These are phyloP conservation scores for Chaetogeoica ovagalla DNA, from an alignment of 2,888 invertebrate genomes.

Conservation along the genomic window DNA sequence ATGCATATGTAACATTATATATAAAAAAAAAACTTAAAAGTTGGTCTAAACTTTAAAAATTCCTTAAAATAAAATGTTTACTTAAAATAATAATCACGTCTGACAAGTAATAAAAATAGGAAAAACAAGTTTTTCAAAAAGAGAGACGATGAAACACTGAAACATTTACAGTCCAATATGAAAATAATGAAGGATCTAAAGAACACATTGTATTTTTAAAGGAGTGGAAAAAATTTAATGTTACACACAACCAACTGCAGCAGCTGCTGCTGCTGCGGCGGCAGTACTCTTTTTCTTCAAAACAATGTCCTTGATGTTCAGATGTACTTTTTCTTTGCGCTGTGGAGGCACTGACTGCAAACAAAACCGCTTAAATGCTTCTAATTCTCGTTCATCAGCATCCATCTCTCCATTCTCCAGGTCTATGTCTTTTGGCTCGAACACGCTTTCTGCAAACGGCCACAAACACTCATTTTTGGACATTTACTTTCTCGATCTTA, in stretches of 20 bases:
- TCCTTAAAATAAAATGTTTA: conserved; percentile 34
- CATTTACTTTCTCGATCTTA: conserved; percentile 51
- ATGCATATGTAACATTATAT: conserved; percentile 34
- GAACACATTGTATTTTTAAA: conserved; percentile 32
- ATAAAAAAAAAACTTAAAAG: conserved; percentile 16
- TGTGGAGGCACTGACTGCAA: conserved; percentile 79
- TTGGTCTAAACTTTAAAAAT: conserved; percentile 8
- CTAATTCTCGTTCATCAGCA: conserved; percentile 78
- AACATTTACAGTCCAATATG: conserved; percentile 33
- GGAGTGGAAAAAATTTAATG: conserved; percentile 19
- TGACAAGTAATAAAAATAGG: conserved; percentile 24
- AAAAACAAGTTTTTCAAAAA: conserved; percentile 36
- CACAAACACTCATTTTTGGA: conserved; percentile 51
- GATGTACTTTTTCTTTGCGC: conserved; percentile 75
- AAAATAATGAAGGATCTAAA: conserved; percentile 40
- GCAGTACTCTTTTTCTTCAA: conserved; percentile 65
- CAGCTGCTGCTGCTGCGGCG: conserved; percentile 53
- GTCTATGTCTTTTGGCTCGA: conserved; percentile 72
- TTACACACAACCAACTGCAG: conserved; percentile 54
- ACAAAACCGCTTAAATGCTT: conserved; percentile 85
- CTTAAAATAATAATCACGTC: conserved; percentile 40
- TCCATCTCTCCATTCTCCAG: conserved; percentile 78
- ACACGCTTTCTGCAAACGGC: conserved; percentile 53
- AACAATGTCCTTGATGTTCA: conserved; percentile 78
- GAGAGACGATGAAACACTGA: conserved; percentile 42